A percentile compares a stretch with the other conserved stretches of the same genome.
These are phyloP conservation scores for Plebejus anna DNA, from an alignment of 2,888 invertebrate species.

Conservation along the genomic window DNA sequence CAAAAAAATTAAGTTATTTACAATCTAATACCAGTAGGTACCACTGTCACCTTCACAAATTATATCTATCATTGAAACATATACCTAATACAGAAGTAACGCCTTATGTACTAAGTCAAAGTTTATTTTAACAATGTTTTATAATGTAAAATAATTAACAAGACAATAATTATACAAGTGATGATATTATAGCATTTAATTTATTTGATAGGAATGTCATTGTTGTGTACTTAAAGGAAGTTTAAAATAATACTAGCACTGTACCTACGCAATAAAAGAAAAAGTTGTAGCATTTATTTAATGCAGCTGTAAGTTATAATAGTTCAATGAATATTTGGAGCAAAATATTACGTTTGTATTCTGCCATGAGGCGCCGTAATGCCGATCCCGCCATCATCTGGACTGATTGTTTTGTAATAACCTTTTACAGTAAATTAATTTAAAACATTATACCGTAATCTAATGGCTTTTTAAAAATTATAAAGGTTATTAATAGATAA, in stretches of 20 bases:
- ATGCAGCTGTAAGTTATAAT: not conserved
- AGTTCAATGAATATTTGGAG: not conserved
- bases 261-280: not conserved
- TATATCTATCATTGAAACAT: not conserved
- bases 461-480: not conserved
- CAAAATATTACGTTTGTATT: constrained; percentile 85
- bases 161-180: not conserved
- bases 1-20: too few relatives aligned
- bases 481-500: not conserved
- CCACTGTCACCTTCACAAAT: not conserved
- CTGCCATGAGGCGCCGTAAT: constrained; percentile 90
- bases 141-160: not conserved
- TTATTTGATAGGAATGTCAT: not conserved
- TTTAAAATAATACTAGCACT: not conserved
- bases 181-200: not conserved
- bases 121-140: not conserved
- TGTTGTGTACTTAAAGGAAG: not conserved
- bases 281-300: not conserved
- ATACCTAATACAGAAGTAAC: not conserved
- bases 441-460: constrained; percentile 26
- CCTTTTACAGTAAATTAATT: constrained; percentile 11
- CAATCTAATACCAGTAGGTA: too few relatives aligned
- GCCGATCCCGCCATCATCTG: constrained; percentile 90
- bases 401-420: constrained; percentile 23
- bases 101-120: not conserved